phyloP scores from a whole-genome alignment of 2,888 invertebrate species.

The Acanthosepion lycidas region DNA sequence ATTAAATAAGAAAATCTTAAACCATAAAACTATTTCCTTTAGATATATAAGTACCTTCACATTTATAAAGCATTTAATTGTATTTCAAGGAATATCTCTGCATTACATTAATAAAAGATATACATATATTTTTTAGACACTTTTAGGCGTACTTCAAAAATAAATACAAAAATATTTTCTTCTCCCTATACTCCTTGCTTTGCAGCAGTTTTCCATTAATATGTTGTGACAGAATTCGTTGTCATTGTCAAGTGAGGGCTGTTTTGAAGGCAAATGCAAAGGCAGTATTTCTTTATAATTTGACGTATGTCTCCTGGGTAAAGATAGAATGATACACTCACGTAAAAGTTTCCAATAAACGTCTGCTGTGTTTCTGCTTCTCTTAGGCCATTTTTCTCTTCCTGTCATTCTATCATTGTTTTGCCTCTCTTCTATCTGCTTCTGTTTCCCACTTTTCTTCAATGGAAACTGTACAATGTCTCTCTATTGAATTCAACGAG shows the following conservation, averaged over 20 bases:
- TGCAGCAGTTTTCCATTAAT: neutral
- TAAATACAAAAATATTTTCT: neutral
- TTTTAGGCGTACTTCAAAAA: neutral
- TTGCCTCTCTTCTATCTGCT: too few relatives aligned
- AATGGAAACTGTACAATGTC: too few relatives aligned
- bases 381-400: too few relatives aligned
- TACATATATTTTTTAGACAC: neutral
- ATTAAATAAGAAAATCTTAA: too few relatives aligned
- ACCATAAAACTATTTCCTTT: too few relatives aligned
- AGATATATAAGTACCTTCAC: too few relatives aligned
- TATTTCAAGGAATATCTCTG: too few relatives aligned
- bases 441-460: too few relatives aligned
- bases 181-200: neutral
- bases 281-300: slow-evolving; percentile 18
- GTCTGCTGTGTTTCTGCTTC: neutral
- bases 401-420: too few relatives aligned
- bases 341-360: neutral
- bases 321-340: neutral
- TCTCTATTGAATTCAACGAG: too few relatives aligned
- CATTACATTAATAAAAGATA: too few relatives aligned
- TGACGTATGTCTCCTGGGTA: neutral
- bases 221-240: neutral
- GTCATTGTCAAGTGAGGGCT: neutral
- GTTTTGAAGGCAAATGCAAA: neutral
- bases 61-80: too few relatives aligned